Conservation (phyloP, 2,888 invertebrate species). For the Girardia tigrina region DNA sequence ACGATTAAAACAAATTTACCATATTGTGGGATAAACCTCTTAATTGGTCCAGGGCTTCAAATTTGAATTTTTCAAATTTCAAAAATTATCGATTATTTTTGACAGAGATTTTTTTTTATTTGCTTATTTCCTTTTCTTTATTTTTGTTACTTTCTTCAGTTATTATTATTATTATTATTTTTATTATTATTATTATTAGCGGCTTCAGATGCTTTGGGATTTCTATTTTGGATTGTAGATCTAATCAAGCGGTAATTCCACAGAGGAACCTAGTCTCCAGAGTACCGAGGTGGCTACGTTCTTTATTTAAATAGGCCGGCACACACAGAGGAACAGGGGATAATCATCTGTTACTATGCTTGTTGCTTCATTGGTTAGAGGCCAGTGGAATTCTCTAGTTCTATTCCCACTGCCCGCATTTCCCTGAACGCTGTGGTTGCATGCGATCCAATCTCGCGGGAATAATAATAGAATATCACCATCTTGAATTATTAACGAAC, state of each 20-base stretch:
- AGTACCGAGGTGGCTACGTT: slow-evolving; percentile 23
- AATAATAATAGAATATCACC: slow-evolving; percentile 19
- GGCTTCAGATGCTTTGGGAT: slow-evolving; percentile 23
- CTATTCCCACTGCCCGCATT: slow-evolving; percentile 23
- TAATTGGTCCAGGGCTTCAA: not conserved
- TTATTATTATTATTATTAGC: slow-evolving; percentile 23
- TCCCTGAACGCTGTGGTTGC: slow-evolving; percentile 23
- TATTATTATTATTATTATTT: not conserved
- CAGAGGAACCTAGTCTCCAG: slow-evolving; percentile 23
- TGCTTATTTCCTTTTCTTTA: not conserved
- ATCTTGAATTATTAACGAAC: slow-evolving; percentile 23
- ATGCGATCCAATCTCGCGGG: slow-evolving; percentile 23
- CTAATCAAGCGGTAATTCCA: slow-evolving; percentile 23
- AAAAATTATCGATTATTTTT: slow-evolving; percentile 13
- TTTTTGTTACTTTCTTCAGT: slow-evolving; percentile 12
- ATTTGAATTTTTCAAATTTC: too few relatives aligned
- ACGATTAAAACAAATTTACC: not conserved
- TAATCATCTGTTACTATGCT: slow-evolving; percentile 20
- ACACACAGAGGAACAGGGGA: slow-evolving; percentile 17
- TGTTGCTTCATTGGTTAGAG: slow-evolving; percentile 23
- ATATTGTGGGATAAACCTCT: slow-evolving; percentile 11
- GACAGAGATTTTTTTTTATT: not conserved
- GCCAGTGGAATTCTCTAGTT: slow-evolving; percentile 4
- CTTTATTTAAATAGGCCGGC: slow-evolving; percentile 23
- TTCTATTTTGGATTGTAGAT: slow-evolving; percentile 23